Conservation (phyloP, 1,140 invertebrate genomes). For the Maconellicoccus hirsutus region DNA sequence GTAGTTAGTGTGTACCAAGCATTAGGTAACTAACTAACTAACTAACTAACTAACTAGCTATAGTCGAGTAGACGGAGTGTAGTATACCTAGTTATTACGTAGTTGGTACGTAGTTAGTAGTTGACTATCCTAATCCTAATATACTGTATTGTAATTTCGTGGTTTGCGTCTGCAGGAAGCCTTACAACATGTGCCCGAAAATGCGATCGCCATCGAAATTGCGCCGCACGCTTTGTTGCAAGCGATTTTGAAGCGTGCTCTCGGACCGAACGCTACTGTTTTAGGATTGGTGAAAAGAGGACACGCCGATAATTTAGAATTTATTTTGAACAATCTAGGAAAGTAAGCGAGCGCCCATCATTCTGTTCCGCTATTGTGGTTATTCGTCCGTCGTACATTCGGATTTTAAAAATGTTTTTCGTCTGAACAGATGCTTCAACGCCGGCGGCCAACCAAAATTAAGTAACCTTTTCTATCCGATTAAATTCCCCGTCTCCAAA, state of each 20-base stretch:
- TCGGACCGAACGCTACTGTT: constrained; percentile 46
- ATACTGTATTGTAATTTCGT: constrained; percentile 27
- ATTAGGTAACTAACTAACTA: too few species aligned
- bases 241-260: constrained; percentile 67
- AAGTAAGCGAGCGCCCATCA: constrained; percentile 43
- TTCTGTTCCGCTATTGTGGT: not conserved
- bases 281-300: constrained; percentile 59
- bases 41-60: too few species aligned
- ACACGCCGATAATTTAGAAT: constrained; percentile 1
- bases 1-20: too few species aligned
- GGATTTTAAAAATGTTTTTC: not conserved
- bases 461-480: constrained; percentile 56
- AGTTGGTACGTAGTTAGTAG: not conserved
- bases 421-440: constrained; percentile 53
- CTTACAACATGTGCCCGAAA: constrained; percentile 66
- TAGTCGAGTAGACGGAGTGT: too few species aligned
- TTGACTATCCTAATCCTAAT: not conserved
- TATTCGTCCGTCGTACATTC: not conserved
- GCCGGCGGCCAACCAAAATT: constrained; percentile 66
- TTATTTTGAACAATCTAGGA: constrained; percentile 50
- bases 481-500: constrained; percentile 71
- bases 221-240: constrained; percentile 84
- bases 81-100: too few species aligned
- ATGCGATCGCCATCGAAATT: constrained; percentile 82
- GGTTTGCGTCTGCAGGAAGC: constrained; percentile 60